Percentiles rank a stretch among this genome's conserved stretches.
These are phyloP conservation scores for Potorous gilbertii DNA, from an alignment of 2,797 vertebrate genomes.

Conservation along the genomic window DNA sequence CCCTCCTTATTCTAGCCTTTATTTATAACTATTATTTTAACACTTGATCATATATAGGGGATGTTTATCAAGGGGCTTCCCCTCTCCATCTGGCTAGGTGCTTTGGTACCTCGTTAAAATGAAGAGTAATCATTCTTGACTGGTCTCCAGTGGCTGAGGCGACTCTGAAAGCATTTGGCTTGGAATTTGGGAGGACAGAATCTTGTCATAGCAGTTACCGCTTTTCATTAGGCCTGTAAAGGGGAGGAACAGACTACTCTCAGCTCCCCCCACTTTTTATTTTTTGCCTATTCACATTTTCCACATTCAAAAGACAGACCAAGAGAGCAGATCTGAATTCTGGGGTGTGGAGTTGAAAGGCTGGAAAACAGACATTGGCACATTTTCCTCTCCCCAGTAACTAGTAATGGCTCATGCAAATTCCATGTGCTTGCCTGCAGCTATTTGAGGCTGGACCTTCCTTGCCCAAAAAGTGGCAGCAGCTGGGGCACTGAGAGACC, in stretches of 20 bases:
- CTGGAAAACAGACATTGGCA: background rate
- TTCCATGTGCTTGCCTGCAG: background rate
- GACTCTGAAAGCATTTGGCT: background rate
- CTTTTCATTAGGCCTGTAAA: background rate
- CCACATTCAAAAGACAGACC: background rate
- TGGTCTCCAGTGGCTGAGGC: background rate
- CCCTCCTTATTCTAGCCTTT: background rate
- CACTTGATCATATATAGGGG: background rate
- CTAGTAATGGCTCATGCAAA: background rate
- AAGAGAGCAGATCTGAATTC: background rate
- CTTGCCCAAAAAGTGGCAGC: background rate
- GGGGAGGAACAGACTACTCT: background rate
- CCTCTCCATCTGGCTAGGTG: background rate
- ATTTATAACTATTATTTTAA: background rate
- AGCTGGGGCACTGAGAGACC: background rate
- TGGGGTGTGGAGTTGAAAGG: background rate
- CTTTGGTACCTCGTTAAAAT: background rate
- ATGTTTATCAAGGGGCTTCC: background rate
- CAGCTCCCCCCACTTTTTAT: no score
- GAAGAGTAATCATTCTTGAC: background rate
- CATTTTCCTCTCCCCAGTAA: background rate
- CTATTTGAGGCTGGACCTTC: background rate
- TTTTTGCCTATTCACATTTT: background rate
- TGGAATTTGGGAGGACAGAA: background rate
- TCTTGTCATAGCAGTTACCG: background rate